Base-by-base conservation (phyloP, 2,888 invertebrate genomes). In the Dolomedes plantarius region DNA sequence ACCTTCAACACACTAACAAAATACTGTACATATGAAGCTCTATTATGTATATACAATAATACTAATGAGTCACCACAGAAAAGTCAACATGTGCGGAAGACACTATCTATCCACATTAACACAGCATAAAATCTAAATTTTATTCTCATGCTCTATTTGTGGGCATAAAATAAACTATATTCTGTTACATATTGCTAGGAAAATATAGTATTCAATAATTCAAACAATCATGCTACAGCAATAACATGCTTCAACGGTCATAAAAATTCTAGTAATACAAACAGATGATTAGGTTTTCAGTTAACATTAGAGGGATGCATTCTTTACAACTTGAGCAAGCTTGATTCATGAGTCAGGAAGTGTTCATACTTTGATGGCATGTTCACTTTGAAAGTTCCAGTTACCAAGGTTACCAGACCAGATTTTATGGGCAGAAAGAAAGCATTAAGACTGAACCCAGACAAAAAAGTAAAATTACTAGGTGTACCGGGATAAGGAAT, bases 1-100 rank as follows among this genome's bases (percentile, higher is more conserved):
- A 82, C 82, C 82, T 82, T 82, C 64, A 82, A 75, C 68, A 81
- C 75, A 82, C 62, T 75, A 73, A 82, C 69, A 82, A 82, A 69
- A 75, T 64, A 75, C 75, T 82, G 75, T 75, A 82, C 75, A 82
- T 82, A 62, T 75, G 75, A 82, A 82, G 82, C 82, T 82, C 82
- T 82, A 82, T 81, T 50, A 73, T 82, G 29, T 65, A 65, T 82
- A 75, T 82, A 82, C 82, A 82, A 62, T 82, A 82, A 82, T 82
- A 82, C 82, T 82, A 82, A 82, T 75, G 82, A 82, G 62, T 82
- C 81, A 82, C 74, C 81, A 82, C 82, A 46, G 75, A 69, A 46
- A 71, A 41, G 74, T 81, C 81, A 56, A 81, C 67, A 82, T 75
- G 69, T 75, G 82, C 64, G 75, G 69, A 56, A 65, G 75, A 80